Evolutionary conservation across 2,888 invertebrate genomes (phyloP), one percentile per base, ranked within the genome.

Genomic region (Leucoma salicis): DNA sequence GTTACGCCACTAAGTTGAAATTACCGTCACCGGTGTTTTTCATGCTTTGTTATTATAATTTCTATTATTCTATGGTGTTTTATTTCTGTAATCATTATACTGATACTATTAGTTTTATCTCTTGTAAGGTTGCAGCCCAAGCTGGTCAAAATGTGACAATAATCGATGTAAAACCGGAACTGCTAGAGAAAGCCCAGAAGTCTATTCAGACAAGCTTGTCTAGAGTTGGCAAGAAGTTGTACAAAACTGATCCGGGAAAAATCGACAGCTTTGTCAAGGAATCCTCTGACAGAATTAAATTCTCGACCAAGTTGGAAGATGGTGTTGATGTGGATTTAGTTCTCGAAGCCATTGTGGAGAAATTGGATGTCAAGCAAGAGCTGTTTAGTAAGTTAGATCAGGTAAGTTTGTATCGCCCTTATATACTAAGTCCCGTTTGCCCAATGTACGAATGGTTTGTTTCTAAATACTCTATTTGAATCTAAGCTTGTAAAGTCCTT

Each of bases 261-360:
- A 94, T 91, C 6, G 91, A 93, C 49, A 92, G 92, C 61, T 96
- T 95, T 70, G 87, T 95, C 5, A 68, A 86, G 0, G 92, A 93
- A 12, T 89, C 94, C 0, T 41, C 27, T 33, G 49, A 56, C 0
- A 91, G 92, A 31, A 89, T 97, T 36, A 91, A 90, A 48, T 91
- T 91, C 1, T 88, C 92, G 0, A 92, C 94, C 0, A 91, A 94
- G 67, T 74, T 94, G 0, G 80, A 81, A 1, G 91, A 88, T 42
- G 61, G 63, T 1, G 53, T 43, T 31, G 40, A 56, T 35, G 48
- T 40, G 1, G 91, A 96, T 78, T 77, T 97, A 42, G 94, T 97
- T 2, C 92, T 97, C 10, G 97, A 97, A 82, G 97, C 97, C 6
- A 95, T 97, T 66, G 93, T 96, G 6, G 97, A 97, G 77, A 96